Conservation (phyloP, 53 echinoderm and acorn worm genomes). For the Antedon mediterranea region DNA sequence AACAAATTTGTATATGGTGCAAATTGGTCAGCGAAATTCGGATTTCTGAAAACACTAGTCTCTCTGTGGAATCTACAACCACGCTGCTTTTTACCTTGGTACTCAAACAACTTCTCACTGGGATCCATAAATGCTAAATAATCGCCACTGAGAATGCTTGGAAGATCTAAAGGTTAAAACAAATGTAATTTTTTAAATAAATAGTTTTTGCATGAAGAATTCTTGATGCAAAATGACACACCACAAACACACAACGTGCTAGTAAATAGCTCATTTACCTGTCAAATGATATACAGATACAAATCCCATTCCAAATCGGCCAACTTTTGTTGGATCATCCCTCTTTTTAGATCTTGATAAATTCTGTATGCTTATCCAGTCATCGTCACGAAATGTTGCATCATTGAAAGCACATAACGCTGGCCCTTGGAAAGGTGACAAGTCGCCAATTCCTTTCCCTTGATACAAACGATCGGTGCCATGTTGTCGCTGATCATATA, state of each 20-base stretch:
- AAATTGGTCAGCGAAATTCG: constrained; percentile 14
- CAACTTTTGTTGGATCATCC: too few relatives aligned
- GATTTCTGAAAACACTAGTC: neutral
- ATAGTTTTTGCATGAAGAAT: too few relatives aligned
- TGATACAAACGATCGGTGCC: constrained; percentile 1
- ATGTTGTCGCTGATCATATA: constrained; percentile 45
- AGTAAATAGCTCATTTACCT: constrained; percentile 3
- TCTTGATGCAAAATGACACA: too few relatives aligned
- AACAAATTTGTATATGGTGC: neutral
- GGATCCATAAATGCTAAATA: constrained; percentile 14
- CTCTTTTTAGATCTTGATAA: constrained; percentile 22
- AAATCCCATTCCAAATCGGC: too few relatives aligned
- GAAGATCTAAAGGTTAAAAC: constrained; percentile 3
- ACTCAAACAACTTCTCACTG: constrained; percentile 1
- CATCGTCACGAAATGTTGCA: constrained; percentile 12
- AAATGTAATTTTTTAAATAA: neutral
- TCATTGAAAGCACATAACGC: constrained; percentile 37
- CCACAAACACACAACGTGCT: too few relatives aligned
- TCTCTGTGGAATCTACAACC: neutral
- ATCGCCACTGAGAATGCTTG: constrained; percentile 12
- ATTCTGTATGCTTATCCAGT: constrained; percentile 31
- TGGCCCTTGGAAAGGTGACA: constrained; percentile 12
- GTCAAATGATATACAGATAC: constrained; percentile 31
- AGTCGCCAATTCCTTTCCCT: too few relatives aligned
- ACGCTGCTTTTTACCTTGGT: neutral